These are phyloP conservation scores for Lordiphosa andalusiaca DNA, from an alignment of 2,888 invertebrate species.

Conservation along the genomic window DNA sequence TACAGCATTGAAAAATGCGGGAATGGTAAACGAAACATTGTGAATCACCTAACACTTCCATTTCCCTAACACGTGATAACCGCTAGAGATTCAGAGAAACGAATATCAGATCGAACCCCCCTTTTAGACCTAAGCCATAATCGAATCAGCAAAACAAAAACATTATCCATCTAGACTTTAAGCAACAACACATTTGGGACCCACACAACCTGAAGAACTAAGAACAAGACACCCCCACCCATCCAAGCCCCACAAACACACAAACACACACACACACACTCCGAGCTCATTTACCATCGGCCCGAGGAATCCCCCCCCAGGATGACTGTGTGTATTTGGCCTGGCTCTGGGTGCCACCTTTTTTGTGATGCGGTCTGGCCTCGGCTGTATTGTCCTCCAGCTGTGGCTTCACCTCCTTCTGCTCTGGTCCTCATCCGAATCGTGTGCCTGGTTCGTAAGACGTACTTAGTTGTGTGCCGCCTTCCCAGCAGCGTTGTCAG, in stretches of 20 bases:
- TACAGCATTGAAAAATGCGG: conserved; percentile 68
- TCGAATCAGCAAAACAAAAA: conserved; percentile 23
- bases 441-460: conserved; percentile 65
- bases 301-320: conserved; percentile 3
- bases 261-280: conserved; percentile 18
- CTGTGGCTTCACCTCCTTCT: conserved; percentile 69
- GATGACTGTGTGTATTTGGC: conserved; percentile 10
- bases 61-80: conserved; percentile 55
- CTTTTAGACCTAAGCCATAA: conserved; percentile 44
- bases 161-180: conserved; percentile 45
- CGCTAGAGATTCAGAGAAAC: conserved; percentile 67
- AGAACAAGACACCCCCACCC: conserved; percentile 9
- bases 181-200: conserved; percentile 65
- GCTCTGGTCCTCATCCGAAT: conserved; percentile 68
- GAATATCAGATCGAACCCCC: conserved; percentile 42
- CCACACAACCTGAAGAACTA: conserved; percentile 15
- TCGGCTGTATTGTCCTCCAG: conserved; percentile 73
- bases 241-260: conserved; percentile 18
- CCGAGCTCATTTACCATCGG: conserved; percentile 3
- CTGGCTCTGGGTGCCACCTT: conserved; percentile 29
- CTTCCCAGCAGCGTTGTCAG: conserved; percentile 43
- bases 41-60: conserved; percentile 23
- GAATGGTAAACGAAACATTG: conserved; percentile 46
- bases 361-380: conserved; percentile 57
- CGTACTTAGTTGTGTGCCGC: conserved; percentile 30